Percentiles rank a stretch among this genome's conserved stretches.
These are phyloP conservation scores for Adelosebastes latens DNA, from an alignment of 2,797 vertebrate genomes.

Conservation along the genomic window DNA sequence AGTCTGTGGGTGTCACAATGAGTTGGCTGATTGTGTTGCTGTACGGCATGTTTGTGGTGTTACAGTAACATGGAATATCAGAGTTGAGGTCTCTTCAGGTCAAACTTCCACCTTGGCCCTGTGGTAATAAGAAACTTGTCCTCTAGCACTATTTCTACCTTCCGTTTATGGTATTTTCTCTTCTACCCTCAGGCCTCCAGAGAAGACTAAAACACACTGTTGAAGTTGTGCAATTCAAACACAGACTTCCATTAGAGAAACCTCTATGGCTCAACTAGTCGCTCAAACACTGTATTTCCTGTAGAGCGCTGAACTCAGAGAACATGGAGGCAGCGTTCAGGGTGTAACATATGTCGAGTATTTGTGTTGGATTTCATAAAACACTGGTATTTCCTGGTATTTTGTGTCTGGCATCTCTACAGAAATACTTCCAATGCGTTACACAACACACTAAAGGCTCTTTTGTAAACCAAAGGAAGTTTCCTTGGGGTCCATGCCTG, in stretches of 20 bases:
- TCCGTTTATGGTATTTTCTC: constrained; percentile 52
- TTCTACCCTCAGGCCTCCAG: constrained; percentile 35
- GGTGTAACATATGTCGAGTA: constrained; percentile 57
- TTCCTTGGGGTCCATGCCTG: constrained; percentile 58
- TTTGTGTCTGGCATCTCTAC: constrained; percentile 48
- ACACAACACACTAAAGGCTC: constrained; percentile 55
- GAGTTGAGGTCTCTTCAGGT: constrained; percentile 56
- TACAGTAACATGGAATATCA: constrained; percentile 9
- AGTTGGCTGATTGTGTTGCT: constrained; percentile 40
- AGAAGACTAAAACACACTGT: constrained; percentile 30
- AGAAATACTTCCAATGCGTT: constrained; percentile 56
- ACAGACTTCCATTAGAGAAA: constrained; percentile 6
- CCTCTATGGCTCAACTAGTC: not conserved
- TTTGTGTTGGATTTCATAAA: constrained; percentile 67
- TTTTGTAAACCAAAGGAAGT: constrained; percentile 50
- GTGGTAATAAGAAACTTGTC: constrained; percentile 55
- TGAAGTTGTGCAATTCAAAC: constrained; percentile 16
- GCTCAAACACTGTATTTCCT: not conserved
- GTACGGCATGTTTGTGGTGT: constrained; percentile 28
- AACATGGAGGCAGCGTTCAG: constrained; percentile 12
- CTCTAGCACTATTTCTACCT: constrained; percentile 44
- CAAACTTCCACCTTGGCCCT: constrained; percentile 45
- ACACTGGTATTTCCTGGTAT: constrained; percentile 72
- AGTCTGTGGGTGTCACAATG: constrained; percentile 61
- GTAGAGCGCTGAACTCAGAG: not conserved